These are phyloP conservation scores for Diogma glabrata DNA, from an alignment of 2,888 invertebrate species.

Conservation along the genomic window DNA sequence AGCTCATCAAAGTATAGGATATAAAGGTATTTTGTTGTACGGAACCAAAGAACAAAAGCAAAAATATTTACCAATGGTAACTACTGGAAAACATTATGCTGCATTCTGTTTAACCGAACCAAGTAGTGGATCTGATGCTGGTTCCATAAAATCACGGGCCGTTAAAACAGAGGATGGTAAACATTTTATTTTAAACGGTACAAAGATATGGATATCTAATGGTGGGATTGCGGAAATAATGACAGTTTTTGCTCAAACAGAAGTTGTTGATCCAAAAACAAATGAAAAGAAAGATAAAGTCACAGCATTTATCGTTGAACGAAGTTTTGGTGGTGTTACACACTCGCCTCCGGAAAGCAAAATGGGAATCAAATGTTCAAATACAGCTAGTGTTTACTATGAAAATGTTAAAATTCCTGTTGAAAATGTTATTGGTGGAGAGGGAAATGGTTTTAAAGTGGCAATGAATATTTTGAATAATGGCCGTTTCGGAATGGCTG, in stretches of 20 bases:
- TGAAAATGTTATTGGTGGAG: constrained; percentile 80
- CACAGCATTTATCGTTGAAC: constrained; percentile 93
- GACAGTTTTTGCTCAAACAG: constrained; percentile 95
- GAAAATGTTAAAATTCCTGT: constrained; percentile 86
- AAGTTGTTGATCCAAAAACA: constrained; percentile 53
- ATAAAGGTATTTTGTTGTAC: constrained; percentile 85
- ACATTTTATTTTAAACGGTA: constrained; percentile 88
- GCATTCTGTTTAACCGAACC: constrained; percentile 97
- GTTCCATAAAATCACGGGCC: constrained; percentile 73
- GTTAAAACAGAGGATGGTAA: constrained; percentile 77
- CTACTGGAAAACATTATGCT: constrained; percentile 66
- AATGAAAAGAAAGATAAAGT: constrained; percentile 58
- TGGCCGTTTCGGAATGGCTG: constrained; percentile 96
- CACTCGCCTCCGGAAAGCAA: constrained; percentile 93
- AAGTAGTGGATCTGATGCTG: constrained; percentile 88
- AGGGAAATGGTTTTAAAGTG: constrained; percentile 69
- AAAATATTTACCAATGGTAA: constrained; percentile 84
- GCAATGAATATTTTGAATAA: constrained; percentile 97
- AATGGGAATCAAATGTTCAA: constrained; percentile 98
- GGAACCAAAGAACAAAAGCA: constrained; percentile 82
- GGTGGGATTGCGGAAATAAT: constrained; percentile 91
- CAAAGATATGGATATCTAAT: constrained; percentile 98
- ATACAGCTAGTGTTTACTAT: constrained; percentile 85
- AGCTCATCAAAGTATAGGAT: constrained; percentile 94
- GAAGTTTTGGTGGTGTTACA: constrained; percentile 85